Conservation (phyloP, 2,797 vertebrate species). For the Sparus aurata region DNA sequence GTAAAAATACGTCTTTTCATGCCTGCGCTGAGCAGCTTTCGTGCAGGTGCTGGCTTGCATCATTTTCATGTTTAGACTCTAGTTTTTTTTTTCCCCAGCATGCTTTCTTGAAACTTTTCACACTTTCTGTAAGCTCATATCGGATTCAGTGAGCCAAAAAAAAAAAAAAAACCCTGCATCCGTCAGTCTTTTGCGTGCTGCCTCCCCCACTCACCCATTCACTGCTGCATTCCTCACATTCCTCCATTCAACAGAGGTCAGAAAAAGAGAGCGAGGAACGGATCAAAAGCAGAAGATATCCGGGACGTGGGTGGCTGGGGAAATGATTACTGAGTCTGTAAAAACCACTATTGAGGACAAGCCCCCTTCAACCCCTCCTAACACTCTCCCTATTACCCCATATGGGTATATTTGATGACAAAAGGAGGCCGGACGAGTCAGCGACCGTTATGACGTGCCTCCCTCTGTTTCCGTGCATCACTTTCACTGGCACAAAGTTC, state of each 20-base stretch:
- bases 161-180: conserved; percentile 9
- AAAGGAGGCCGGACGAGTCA: conserved; percentile 40
- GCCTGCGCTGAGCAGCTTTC: neutral
- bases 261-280: neutral
- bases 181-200: conserved; percentile 32
- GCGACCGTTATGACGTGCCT: conserved; percentile 46
- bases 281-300: conserved; percentile 44
- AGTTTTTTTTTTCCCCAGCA: neutral
- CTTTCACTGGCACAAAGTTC: conserved; percentile 45
- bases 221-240: conserved; percentile 71
- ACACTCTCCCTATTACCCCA: conserved; percentile 45
- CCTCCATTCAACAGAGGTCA: conserved; percentile 52
- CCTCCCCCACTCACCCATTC: conserved; percentile 47
- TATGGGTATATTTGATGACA: conserved; percentile 58
- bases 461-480: conserved; percentile 29
- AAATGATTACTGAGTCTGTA: conserved; percentile 59
- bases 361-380: neutral
- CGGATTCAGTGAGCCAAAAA: neutral
- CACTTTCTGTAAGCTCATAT: conserved; percentile 5
- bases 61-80: neutral
- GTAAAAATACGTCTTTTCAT: conserved; percentile 10
- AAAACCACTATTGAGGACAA: conserved; percentile 49
- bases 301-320: conserved; percentile 64
- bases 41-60: neutral
- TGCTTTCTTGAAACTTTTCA: neutral